phyloP scores from a whole-genome alignment of 1,140 invertebrate species.

The Formica exsecta region DNA sequence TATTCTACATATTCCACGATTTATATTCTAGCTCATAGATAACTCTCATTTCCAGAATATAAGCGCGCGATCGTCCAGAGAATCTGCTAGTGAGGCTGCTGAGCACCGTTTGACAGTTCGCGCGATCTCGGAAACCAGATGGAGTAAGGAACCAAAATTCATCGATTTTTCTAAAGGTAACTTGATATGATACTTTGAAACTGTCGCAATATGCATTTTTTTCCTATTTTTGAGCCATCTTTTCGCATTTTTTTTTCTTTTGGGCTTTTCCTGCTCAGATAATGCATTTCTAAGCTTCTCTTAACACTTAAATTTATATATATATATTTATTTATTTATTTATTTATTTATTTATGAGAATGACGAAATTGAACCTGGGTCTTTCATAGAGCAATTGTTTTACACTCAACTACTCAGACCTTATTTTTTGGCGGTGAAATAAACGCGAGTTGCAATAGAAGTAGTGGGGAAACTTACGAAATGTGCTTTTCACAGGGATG shows the following conservation, averaged over 20 bases:
- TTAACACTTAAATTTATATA: too few species aligned
- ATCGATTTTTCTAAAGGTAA: constrained; percentile 58
- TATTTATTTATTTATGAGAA: too few species aligned
- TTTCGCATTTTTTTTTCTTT: not conserved
- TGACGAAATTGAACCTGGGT: too few species aligned
- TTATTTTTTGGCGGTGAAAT: constrained; percentile 29
- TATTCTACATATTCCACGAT: not conserved
- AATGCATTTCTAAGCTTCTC: too few species aligned
- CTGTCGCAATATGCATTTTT: not conserved
- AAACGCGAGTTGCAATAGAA: not conserved
- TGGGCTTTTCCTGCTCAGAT: too few species aligned
- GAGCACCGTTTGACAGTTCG: constrained; percentile 81
- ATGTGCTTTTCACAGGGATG: constrained; percentile 65
- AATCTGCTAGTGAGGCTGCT: constrained; percentile 61
- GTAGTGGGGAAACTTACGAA: constrained; percentile 44
- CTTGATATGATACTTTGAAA: constrained; percentile 10
- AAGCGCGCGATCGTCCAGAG: constrained; percentile 50
- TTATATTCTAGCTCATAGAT: not conserved
- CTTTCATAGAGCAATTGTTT: too few species aligned
- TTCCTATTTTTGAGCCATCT: not conserved
- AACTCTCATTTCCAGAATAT: constrained; percentile 54
- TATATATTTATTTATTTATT: too few species aligned
- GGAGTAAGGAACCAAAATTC: constrained; percentile 72
- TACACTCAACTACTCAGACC: too few species aligned
- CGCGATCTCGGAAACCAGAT: constrained; percentile 78